Evolutionary conservation across 2,797 vertebrate genomes (phyloP), one percentile per base, ranked within the genome.

Genomic region (Phoebastria nigripes): DNA sequence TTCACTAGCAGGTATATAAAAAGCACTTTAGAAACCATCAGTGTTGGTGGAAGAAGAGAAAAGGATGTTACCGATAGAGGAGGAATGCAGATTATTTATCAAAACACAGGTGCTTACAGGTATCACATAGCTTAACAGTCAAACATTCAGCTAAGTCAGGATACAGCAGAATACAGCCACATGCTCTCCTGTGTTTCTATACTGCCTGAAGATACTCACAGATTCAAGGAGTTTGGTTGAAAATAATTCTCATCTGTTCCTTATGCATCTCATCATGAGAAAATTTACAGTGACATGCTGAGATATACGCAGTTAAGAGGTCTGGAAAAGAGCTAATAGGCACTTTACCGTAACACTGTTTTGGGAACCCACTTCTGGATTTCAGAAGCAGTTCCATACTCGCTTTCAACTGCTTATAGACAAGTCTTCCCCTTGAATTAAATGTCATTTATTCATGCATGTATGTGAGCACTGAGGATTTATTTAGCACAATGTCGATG

Each of bases 261-360:
- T 62, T 6, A 15, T 0, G 2, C 33, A 33, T 18, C 25, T 17
- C 21, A 33, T 0, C 11, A 2, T 0, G 9, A 37, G 70, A 91
- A 65, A 55, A 51, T 7, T 8, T 14, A 4, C 22, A 44, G 54
- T 1, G 59, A 44, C 7, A 6, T 4, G 54, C 47, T 13, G 52
- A 46, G 74, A 41, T 18, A 14, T 1, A n/a, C 5, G 1, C 21
- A 14, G 46, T 12, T 29, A 24, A 25, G 63, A 47, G 52, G 58
- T 17, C 49, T 81, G 84, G 35, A 29, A 70, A 28, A 21, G 66
- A 55, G 26, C 35, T 14, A 20, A 33, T 0, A 3, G 1, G n/a
- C 20, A 4, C 28, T 26, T 28, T 0, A 35, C 28, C 3, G 1
- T 24, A 19, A 26, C 4, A 0, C 10, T 2, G 15, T 6, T 5